Conservation (phyloP, 2,888 invertebrate species). For the Ctenicera cuprea region DNA sequence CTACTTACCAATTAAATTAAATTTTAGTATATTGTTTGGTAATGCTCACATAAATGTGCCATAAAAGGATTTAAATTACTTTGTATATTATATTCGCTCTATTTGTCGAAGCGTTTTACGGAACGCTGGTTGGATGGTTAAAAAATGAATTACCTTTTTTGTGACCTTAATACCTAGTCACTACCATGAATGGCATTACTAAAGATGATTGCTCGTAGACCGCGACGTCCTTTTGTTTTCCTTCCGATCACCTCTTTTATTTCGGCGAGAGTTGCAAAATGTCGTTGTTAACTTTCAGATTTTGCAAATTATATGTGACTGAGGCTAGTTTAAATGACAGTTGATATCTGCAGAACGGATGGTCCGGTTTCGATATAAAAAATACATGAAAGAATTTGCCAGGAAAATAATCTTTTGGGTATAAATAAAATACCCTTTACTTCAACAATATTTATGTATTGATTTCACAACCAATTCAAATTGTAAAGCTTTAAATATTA, state of each 20-base stretch:
- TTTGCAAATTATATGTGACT: too few relatives aligned
- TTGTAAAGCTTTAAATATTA: too few relatives aligned
- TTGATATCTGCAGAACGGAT: too few relatives aligned
- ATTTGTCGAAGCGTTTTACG: constrained; percentile 33
- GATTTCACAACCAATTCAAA: too few relatives aligned
- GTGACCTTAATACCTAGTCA: constrained; percentile 33
- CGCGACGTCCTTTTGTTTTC: constrained; percentile 3
- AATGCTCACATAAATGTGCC: constrained; percentile 1
- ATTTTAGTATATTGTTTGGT: constrained; percentile 8
- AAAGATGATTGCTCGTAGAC: constrained; percentile 6
- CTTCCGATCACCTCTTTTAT: neutral
- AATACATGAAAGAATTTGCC: too few relatives aligned
- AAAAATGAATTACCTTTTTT: constrained; percentile 30
- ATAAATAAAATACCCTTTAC: too few relatives aligned
- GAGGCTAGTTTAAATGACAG: too few relatives aligned
- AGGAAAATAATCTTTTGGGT: too few relatives aligned
- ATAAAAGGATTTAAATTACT: constrained; percentile 15
- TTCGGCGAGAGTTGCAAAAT: too few relatives aligned
- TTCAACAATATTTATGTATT: too few relatives aligned
- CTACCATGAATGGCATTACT: neutral
- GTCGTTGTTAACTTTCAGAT: too few relatives aligned
- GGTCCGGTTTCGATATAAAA: too few relatives aligned
- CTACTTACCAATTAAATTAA: neutral
- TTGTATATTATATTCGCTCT: constrained; percentile 32
- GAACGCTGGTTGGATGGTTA: constrained; percentile 33